Conservation (phyloP, 2,888 invertebrate genomes). For the Apodemia duryi region DNA sequence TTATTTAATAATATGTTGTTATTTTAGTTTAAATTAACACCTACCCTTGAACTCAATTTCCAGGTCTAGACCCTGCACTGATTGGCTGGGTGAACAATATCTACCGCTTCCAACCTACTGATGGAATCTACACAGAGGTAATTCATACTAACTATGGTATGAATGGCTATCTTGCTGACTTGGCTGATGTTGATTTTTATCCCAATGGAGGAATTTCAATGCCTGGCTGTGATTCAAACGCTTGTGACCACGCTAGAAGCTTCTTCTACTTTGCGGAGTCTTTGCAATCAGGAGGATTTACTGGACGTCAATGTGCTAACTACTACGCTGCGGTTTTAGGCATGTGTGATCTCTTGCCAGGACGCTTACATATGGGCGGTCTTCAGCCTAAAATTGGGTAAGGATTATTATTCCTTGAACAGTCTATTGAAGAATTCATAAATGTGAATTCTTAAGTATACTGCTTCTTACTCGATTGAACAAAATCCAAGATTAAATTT, state of each 20-base stretch:
- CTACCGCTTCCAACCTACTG: slow-evolving; percentile 45
- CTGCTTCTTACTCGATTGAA: too few species aligned
- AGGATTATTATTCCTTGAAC: slow-evolving; percentile 22
- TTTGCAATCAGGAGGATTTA: slow-evolving; percentile 46
- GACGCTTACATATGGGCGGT: slow-evolving; percentile 53
- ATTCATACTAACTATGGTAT: slow-evolving; percentile 57
- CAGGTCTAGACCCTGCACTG: slow-evolving; percentile 53
- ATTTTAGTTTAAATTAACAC: neutral
- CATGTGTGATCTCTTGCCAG: slow-evolving; percentile 42
- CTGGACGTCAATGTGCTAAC: slow-evolving; percentile 49
- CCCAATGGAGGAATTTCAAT: slow-evolving; percentile 56
- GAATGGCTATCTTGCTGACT: slow-evolving; percentile 46
- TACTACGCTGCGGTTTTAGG: slow-evolving; percentile 47
- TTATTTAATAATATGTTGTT: slow-evolving; percentile 33
- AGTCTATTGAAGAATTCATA: too few species aligned
- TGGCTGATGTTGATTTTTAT: slow-evolving; percentile 56
- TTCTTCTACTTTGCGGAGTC: slow-evolving; percentile 56
- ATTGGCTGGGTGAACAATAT: slow-evolving; percentile 54
- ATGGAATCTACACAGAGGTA: slow-evolving; percentile 55
- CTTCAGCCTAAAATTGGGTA: slow-evolving; percentile 52
- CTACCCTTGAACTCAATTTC: slow-evolving; percentile 20
- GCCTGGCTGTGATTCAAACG: slow-evolving; percentile 54
- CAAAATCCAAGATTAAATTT: too few species aligned
- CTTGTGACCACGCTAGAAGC: slow-evolving; percentile 51
- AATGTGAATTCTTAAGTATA: too few species aligned